Conservation (phyloP, 2,113 vertebrate species). For the Odocoileus virginianus region DNA sequence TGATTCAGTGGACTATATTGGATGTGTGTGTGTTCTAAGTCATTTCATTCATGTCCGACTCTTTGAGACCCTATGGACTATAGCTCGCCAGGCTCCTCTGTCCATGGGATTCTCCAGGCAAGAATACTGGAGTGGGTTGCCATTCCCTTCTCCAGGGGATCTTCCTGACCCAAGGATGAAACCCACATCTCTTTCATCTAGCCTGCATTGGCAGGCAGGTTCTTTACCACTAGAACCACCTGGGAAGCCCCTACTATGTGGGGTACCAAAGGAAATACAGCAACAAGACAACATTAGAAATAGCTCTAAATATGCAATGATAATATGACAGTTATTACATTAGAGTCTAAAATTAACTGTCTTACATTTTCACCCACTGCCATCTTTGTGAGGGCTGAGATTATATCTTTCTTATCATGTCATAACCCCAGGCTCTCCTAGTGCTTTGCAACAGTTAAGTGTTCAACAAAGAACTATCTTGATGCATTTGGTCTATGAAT, state of each 20-base stretch:
- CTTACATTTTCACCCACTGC: neutral
- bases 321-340: neutral
- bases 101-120: neutral
- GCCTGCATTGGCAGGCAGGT: neutral
- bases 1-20: neutral
- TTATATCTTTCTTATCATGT: neutral
- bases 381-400: neutral
- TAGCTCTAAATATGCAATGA: neutral
- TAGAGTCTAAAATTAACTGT: neutral
- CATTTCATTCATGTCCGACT: neutral
- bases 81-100: neutral
- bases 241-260: neutral
- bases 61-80: neutral
- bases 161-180: neutral
- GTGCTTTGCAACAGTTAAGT: neutral
- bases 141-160: neutral
- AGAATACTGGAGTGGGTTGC: neutral
- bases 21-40: neutral
- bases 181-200: neutral
- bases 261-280: neutral
- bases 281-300: neutral
- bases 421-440: neutral
- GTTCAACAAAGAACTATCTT: neutral
- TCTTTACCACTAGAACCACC: neutral
- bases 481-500: neutral